Percentiles rank a stretch among this genome's conserved stretches.
These are phyloP conservation scores for Cephus cinctus DNA, from an alignment of 1,140 invertebrate species.

Conservation along the genomic window DNA sequence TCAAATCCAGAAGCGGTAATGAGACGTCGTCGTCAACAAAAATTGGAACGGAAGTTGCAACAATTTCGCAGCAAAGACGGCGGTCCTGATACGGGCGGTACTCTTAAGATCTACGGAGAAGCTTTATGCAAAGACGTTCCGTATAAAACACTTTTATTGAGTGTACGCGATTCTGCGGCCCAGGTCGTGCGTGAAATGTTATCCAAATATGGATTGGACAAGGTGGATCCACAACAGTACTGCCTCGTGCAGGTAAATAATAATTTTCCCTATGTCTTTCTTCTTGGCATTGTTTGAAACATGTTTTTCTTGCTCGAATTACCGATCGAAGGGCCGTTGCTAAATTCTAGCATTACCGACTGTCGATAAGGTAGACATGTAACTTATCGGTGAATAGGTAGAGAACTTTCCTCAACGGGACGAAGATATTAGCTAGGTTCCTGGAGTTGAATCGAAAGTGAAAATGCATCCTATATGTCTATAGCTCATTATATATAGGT, in stretches of 20 bases:
- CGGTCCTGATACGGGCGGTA: constrained; percentile 92
- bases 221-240: constrained; percentile 85
- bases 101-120: constrained; percentile 97
- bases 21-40: constrained; percentile 94
- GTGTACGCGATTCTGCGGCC: constrained; percentile 87
- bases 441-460: too few species aligned
- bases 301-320: too few species aligned
- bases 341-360: too few species aligned
- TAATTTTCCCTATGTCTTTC: too few species aligned
- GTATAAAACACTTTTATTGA: constrained; percentile 96
- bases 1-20: constrained; percentile 99
- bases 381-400: too few species aligned
- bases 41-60: constrained; percentile 94
- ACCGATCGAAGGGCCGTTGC: too few species aligned
- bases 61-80: constrained; percentile 93
- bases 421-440: too few species aligned
- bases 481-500: too few species aligned
- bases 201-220: constrained; percentile 92
- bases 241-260: constrained; percentile 91
- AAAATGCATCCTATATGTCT: too few species aligned
- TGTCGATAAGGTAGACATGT: too few species aligned
- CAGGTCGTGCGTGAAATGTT: constrained; percentile 95
- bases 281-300: too few species aligned
- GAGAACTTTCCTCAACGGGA: too few species aligned
- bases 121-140: constrained; percentile 95